A percentile compares a stretch with the other conserved stretches of the same genome.
Conservation (phyloP, 2,113 vertebrate genomes). For the Pachypanchax playfairii region DNA sequence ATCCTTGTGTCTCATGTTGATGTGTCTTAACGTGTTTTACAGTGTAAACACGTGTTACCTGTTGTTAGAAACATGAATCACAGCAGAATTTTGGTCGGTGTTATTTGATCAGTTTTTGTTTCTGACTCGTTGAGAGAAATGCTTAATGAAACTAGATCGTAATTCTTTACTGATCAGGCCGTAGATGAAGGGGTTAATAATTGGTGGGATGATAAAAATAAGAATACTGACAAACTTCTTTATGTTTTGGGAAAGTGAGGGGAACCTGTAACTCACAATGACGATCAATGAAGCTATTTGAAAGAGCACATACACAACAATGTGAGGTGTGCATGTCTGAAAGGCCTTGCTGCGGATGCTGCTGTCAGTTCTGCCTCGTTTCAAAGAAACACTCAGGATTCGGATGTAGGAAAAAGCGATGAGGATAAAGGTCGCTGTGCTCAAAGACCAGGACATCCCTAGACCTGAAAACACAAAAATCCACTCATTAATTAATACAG, state of each 20-base stretch:
- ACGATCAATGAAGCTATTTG: constrained; percentile 7
- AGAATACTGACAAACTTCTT: constrained; percentile 63
- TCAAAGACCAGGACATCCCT: constrained; percentile 42
- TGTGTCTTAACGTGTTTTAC: too few species aligned
- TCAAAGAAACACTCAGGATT: constrained; percentile 51
- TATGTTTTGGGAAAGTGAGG: constrained; percentile 32
- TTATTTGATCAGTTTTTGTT: not conserved
- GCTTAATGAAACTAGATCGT: constrained; percentile 46
- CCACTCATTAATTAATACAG: too few species aligned
- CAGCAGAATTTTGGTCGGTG: too few species aligned
- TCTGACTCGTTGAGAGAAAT: not conserved
- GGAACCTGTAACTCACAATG: constrained; percentile 43
- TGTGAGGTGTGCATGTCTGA: constrained; percentile 61
- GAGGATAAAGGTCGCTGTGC: constrained; percentile 53
- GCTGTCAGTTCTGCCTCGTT: not conserved
- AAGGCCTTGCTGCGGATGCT: constrained; percentile 48
- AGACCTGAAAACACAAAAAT: constrained; percentile 39
- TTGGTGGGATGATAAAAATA: constrained; percentile 49
- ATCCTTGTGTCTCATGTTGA: too few species aligned
- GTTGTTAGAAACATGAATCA: too few species aligned
- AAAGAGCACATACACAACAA: constrained; percentile 52
- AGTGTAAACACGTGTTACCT: too few species aligned
- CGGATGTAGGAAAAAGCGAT: constrained; percentile 61
- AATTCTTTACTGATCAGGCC: constrained; percentile 64
- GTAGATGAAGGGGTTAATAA: constrained; percentile 63